Evolutionary conservation across 2,888 invertebrate species (phyloP), one percentile per base, ranked within the genome.

Genomic region (Sesia apiformis): DNA sequence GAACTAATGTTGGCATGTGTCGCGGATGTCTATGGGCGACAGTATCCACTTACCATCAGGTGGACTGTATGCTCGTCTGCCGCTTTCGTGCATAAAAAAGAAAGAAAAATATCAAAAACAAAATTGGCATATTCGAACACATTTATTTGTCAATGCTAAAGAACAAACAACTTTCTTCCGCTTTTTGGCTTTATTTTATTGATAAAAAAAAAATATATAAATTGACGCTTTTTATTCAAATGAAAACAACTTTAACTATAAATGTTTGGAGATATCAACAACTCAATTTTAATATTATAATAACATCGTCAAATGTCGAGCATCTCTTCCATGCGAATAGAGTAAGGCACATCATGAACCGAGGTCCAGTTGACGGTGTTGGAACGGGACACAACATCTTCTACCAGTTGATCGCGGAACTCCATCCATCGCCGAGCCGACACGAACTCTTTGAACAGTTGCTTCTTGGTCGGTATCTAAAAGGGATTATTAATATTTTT

Each of bases 291-390:
- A 23, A 23, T 23, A 23, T 4, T 8, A 46, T 46, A 51, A 52
- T 54, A 51, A 54, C 40, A 40, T 43, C 5, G 52, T 73, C 64
- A 88, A 57, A 85, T 77, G 58, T 88, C 84, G 4, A 82, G 66
- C 81, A 89, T 85, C 67, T 92, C 91, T 53, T 88, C 89, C 72
- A 93, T 90, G 38, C 93, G 83, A 56, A 93, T 91, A 41, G 92
- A 92, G 66, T 92, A 93, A 0, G 93, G 93, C 7, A 93, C 92
- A 54, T 93, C 92, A 56, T 93, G 91, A 5, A 91, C 78, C 0
- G 90, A 90, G 5, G 92, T 93, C 68, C 81, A 87, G 68, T 91
- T 92, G 54, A 84, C 85, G 8, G 89, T 77, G 52, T 84, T 85
- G 56, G 84, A 85, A 7, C 89, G 78, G 3, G 78, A 76, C 7